phyloP scores from a whole-genome alignment of 2,797 vertebrate genomes.

The Oreonectes daqikongensis region DNA sequence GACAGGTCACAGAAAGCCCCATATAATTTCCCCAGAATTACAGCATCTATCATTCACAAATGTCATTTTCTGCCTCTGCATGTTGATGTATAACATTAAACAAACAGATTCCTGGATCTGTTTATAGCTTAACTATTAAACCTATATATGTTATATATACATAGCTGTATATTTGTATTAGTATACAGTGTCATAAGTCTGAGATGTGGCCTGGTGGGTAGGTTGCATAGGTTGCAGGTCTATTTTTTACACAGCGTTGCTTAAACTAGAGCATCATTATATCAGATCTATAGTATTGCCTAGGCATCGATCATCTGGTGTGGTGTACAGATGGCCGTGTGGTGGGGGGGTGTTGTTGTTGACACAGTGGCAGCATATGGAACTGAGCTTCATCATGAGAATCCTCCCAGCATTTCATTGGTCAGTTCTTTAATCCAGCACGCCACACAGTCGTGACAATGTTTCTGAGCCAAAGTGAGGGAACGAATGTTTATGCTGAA shows the following conservation, averaged over 20 bases:
- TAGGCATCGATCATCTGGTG: background rate
- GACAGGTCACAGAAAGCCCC: background rate
- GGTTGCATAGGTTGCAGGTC: too few species aligned
- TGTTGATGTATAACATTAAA: too few species aligned
- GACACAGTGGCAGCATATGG: slow-evolving; percentile 51
- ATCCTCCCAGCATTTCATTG: slow-evolving; percentile 39
- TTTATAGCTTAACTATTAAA: too few species aligned
- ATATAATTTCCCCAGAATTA: background rate
- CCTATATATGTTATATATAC: too few species aligned
- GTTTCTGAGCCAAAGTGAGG: slow-evolving; percentile 23
- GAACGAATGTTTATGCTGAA: background rate
- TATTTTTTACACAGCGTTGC: too few species aligned
- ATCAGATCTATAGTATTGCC: background rate
- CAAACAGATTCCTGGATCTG: too few species aligned
- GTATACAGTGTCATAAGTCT: too few species aligned
- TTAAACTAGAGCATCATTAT: too few species aligned
- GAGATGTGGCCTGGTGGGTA: too few species aligned
- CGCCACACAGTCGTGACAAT: slow-evolving; percentile 38
- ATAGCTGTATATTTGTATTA: too few species aligned
- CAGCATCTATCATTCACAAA: background rate
- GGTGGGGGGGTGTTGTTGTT: slow-evolving; percentile 43
- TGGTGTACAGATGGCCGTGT: slow-evolving; percentile 58
- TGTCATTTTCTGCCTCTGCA: background rate
- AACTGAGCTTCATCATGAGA: slow-evolving; percentile 21
- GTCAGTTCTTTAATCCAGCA: slow-evolving; percentile 37